Percentiles rank a stretch among this genome's conserved stretches.
phyloP scores from a whole-genome alignment of 2,113 vertebrate genomes.

The Perca fluviatilis region DNA sequence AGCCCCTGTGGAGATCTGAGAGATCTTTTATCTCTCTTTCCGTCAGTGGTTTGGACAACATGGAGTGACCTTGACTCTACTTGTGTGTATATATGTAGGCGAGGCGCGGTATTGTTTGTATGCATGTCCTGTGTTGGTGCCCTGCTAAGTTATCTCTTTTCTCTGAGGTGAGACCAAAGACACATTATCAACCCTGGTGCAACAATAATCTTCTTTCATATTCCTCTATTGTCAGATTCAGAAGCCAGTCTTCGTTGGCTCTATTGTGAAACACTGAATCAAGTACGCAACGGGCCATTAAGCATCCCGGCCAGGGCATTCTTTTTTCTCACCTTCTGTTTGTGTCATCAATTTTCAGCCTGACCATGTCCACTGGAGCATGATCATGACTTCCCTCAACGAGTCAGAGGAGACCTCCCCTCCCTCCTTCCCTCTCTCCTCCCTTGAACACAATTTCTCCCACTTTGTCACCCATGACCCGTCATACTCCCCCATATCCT shows the following conservation, averaged over 20 bases:
- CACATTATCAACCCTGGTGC: background rate
- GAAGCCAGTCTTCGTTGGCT: background rate
- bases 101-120: background rate
- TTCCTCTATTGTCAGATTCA: conserved; percentile 8
- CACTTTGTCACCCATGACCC: conserved; percentile 54
- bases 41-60: background rate
- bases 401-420: conserved; percentile 41
- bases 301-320: background rate
- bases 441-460: conserved; percentile 55
- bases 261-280: conserved; percentile 14
- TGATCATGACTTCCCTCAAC: conserved; percentile 76
- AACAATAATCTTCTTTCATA: background rate
- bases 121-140: background rate
- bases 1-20: background rate
- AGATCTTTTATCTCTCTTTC: background rate
- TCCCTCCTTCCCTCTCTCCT: conserved; percentile 44
- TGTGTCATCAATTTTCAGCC: conserved; percentile 56
- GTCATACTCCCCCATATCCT: conserved; percentile 37
- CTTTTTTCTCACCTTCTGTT: conserved; percentile 37
- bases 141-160: background rate
- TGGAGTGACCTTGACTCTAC: background rate
- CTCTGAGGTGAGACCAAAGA: conserved; percentile 10
- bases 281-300: background rate
- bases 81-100: background rate
- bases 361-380: conserved; percentile 54